Percentiles rank a stretch among this genome's conserved stretches.
These are phyloP conservation scores for Neopipo cinnamomea DNA, from an alignment of 2,113 vertebrate species.

Conservation along the genomic window DNA sequence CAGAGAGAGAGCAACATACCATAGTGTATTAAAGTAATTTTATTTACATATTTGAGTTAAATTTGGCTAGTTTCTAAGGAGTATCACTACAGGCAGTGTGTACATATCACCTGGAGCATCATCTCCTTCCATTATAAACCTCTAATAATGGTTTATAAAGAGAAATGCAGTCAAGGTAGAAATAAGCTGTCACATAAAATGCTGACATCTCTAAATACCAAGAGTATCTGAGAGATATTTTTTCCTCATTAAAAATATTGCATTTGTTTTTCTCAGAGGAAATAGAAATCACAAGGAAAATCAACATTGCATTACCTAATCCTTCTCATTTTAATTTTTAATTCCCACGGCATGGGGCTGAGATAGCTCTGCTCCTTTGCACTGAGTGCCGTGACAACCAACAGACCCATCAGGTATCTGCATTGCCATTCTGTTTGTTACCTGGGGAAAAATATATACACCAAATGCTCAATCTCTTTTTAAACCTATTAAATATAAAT, in stretches of 20 bases:
- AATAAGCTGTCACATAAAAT: conserved; percentile 4
- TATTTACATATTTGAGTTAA: not conserved
- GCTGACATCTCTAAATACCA: conserved; percentile 13
- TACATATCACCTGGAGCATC: not conserved
- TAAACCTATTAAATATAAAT: conserved; percentile 52
- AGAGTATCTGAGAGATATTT: not conserved
- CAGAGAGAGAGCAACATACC: not conserved
- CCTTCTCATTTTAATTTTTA: conserved; percentile 45
- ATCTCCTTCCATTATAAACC: not conserved
- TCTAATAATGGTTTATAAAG: conserved; percentile 24
- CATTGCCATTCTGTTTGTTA: conserved; percentile 25
- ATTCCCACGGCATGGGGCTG: not conserved
- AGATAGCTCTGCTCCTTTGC: not conserved
- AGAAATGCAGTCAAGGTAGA: not conserved
- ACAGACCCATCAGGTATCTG: not conserved
- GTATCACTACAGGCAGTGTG: not conserved
- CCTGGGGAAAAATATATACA: conserved; percentile 14
- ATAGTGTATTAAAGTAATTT: not conserved
- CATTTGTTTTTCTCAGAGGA: conserved; percentile 17
- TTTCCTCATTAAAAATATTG: conserved; percentile 8
- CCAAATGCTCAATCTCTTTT: conserved; percentile 15
- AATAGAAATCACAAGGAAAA: conserved; percentile 8
- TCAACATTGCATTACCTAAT: not conserved
- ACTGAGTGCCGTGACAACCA: conserved; percentile 10
- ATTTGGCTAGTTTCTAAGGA: not conserved